Evolutionary conservation across 2,888 invertebrate genomes (phyloP), one percentile per base, ranked within the genome.

Genomic region (Macaria liturata): DNA sequence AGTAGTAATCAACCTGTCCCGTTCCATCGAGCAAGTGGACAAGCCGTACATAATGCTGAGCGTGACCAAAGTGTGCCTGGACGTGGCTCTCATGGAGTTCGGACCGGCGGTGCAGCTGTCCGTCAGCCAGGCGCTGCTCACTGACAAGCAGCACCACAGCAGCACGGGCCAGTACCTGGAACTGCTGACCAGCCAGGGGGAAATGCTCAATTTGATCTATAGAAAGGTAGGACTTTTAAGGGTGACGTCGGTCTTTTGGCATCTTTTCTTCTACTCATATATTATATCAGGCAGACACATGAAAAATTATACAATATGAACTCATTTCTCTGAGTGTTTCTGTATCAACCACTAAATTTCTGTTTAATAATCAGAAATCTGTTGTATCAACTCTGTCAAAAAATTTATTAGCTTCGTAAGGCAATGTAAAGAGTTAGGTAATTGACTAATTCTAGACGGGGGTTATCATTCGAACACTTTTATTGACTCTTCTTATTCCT

Each of bases 91-190:
- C 34, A 96, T 97, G 94, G 94, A 95, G 65, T 96, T 93, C 76
- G 97, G 97, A 0, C 95, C 96, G 0, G 96, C 96, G 0, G 86
- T 96, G 43, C 96, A 97, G 83, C 92, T 96, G 60, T 76, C 86
- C 0, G 59, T 88, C 9, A 73, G 74, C 2, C 77, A 74, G 8
- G 79, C 80, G 5, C 57, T 82, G 57, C 80, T 97, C 40, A 95
- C 95, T 0, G 97, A 97, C 78, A 96, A 96, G 81, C 93, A 96
- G 56, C 96, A 96, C 70, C 94, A 94, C 62, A 95, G 94, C 58
- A 88, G 93, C 44, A 93, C 94, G n/a, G 96, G 96, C 9, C 95
- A 96, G 75, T 96, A 96, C 73, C 81, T 96, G 62, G 96, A 96
- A 78, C 86, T 97, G 48, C 84, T 97, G 51, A 94, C 95, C 49